These are phyloP conservation scores for Xiphydria camelus DNA, from an alignment of 2,888 invertebrate genomes.

Conservation along the genomic window DNA sequence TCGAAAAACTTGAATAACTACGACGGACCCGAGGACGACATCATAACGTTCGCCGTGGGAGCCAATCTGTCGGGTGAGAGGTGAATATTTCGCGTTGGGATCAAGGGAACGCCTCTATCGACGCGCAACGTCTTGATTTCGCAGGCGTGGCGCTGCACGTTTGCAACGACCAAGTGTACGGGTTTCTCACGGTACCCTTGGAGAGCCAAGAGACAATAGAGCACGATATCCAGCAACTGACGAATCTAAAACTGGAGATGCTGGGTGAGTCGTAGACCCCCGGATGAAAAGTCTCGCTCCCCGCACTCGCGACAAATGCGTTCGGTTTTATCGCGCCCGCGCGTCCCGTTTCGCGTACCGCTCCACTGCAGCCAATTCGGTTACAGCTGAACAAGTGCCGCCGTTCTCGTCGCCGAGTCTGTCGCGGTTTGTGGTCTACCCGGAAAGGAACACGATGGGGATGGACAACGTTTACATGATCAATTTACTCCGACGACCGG, in stretches of 20 bases:
- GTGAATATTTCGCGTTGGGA: too few species aligned
- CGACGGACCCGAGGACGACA: constrained; percentile 84
- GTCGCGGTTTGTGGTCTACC: constrained; percentile 49
- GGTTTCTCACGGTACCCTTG: constrained; percentile 80
- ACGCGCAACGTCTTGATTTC: neutral
- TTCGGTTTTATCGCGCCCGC: constrained; percentile 16
- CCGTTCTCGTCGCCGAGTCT: constrained; percentile 50
- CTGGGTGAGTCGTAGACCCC: constrained; percentile 62
- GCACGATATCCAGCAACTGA: constrained; percentile 72
- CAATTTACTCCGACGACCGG: constrained; percentile 82
- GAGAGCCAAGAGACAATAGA: constrained; percentile 68
- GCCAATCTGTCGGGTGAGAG: constrained; percentile 70
- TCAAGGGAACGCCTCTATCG: too few species aligned
- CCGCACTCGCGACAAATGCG: too few species aligned
- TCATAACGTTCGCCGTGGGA: constrained; percentile 87
- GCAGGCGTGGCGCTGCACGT: constrained; percentile 69
- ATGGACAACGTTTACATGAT: constrained; percentile 89
- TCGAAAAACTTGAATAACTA: constrained; percentile 66
- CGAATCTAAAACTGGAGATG: constrained; percentile 76
- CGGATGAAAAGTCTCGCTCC: neutral
- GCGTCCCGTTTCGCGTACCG: too few species aligned
- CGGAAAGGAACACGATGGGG: constrained; percentile 66
- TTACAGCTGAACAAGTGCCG: constrained; percentile 45
- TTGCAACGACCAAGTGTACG: constrained; percentile 82
- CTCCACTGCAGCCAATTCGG: too few species aligned